phyloP scores from a whole-genome alignment of 2,888 invertebrate genomes.

The Cantharis flavilabris region DNA sequence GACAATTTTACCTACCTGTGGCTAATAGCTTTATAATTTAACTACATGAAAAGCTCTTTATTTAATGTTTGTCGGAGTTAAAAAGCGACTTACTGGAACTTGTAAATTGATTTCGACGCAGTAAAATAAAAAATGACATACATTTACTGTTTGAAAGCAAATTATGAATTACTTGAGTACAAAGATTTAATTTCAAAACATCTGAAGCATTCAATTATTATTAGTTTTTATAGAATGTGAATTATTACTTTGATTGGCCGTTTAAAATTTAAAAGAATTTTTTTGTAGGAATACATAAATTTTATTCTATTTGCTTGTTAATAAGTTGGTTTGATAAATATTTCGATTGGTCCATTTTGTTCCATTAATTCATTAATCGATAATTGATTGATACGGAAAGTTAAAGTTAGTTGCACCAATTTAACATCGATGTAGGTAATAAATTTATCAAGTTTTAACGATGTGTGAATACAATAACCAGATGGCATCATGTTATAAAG shows the following conservation, averaged over 20 bases:
- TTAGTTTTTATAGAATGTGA: no score
- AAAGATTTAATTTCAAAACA: neutral
- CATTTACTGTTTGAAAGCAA: neutral
- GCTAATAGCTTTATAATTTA: no score
- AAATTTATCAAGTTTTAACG: neutral
- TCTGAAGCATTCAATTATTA: neutral
- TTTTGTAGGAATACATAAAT: no score
- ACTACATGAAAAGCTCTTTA: neutral
- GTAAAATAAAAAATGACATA: neutral
- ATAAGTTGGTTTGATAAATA: neutral
- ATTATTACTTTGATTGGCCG: no score
- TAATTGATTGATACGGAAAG: neutral
- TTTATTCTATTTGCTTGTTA: neutral
- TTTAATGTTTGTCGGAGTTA: neutral
- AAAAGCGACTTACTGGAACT: neutral
- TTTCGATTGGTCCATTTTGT: neutral
- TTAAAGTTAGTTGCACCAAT: neutral
- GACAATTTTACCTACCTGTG: no score
- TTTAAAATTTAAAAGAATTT: neutral
- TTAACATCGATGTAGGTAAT: neutral
- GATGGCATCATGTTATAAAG: neutral
- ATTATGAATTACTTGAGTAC: neutral
- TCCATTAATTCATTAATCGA: neutral
- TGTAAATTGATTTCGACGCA: neutral
- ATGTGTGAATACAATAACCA: neutral